A percentile compares a stretch with the other conserved stretches of the same genome.
These are phyloP conservation scores for Cerastoderma edule DNA, from an alignment of 2,888 invertebrate species.

Conservation along the genomic window DNA sequence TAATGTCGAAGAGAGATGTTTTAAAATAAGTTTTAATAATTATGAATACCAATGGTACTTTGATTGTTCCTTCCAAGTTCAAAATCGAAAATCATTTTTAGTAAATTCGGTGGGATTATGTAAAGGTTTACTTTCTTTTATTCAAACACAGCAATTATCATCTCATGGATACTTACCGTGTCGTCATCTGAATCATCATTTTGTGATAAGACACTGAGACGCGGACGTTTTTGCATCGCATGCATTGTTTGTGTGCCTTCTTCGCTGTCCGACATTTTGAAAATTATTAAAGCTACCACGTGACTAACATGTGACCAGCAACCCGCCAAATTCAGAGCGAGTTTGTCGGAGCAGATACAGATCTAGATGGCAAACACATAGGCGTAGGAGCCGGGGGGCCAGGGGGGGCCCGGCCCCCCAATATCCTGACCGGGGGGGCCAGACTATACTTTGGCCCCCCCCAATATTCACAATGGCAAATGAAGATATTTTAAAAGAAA, in stretches of 20 bases:
- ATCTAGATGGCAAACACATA: too few relatives aligned
- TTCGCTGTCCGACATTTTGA: conserved; percentile 78
- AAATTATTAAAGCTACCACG: not conserved
- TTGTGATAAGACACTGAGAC: conserved; percentile 76
- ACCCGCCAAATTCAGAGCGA: too few relatives aligned
- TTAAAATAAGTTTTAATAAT: not conserved
- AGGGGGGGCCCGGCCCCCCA: too few relatives aligned
- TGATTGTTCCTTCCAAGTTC: not conserved
- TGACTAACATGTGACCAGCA: too few relatives aligned
- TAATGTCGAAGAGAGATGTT: not conserved
- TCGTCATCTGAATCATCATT: conserved; percentile 87
- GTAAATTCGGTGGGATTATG: too few relatives aligned
- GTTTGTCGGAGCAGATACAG: too few relatives aligned
- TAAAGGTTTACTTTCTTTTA: not conserved
- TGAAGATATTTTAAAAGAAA: too few relatives aligned
- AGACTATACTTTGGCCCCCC: too few relatives aligned
- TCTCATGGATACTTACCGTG: conserved; percentile 82
- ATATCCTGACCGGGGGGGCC: too few relatives aligned
- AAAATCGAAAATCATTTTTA: not conserved
- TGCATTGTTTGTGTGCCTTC: conserved; percentile 73
- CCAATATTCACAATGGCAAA: too few relatives aligned
- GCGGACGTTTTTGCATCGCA: conserved; percentile 66
- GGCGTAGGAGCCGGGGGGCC: too few relatives aligned
- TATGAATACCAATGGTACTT: not conserved
- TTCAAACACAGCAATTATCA: not conserved